A percentile compares a stretch with the other conserved stretches of the same genome.
These are phyloP conservation scores for Arbacia lixula DNA, from an alignment of 53 echinoderm and acorn worm genomes.

Conservation along the genomic window DNA sequence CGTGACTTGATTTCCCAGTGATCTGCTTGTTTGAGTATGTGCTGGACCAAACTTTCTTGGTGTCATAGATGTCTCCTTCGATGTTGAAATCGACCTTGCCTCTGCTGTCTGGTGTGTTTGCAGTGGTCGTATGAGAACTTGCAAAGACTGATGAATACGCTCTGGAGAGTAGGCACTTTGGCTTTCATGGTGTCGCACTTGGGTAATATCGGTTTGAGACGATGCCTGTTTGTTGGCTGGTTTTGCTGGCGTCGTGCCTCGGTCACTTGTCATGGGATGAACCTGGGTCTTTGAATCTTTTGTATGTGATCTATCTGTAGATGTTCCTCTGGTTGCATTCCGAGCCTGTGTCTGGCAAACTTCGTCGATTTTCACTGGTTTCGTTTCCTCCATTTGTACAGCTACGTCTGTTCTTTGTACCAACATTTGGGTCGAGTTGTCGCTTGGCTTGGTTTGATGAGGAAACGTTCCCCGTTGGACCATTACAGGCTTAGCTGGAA, in stretches of 20 bases:
- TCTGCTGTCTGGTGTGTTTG: conserved; percentile 20
- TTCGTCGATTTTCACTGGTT: conserved; percentile 50
- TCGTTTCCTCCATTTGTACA: conserved; percentile 58
- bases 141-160: conserved; percentile 12
- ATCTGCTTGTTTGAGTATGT: conserved; percentile 53
- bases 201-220: conserved; percentile 18
- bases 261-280: conserved; percentile 55
- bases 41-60: conserved; percentile 22
- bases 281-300: conserved; percentile 64
- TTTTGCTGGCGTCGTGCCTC: conserved; percentile 62
- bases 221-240: conserved; percentile 3
- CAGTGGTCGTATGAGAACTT: conserved; percentile 36
- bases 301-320: conserved; percentile 18
- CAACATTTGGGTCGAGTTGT: conserved; percentile 36
- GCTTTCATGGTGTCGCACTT: conserved; percentile 2
- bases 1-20: conserved; percentile 31
- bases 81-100: conserved; percentile 30
- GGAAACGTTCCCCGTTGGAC: conserved; percentile 72
- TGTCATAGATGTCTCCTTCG: conserved; percentile 51
- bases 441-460: background rate
- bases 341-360: conserved; percentile 40
- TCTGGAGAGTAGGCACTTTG: conserved; percentile 16
- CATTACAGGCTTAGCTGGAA: conserved; percentile 52
- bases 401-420: conserved; percentile 12
- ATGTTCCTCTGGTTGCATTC: conserved; percentile 48